These are phyloP conservation scores for Anolis sagrei DNA, from an alignment of 2,113 vertebrate species.

Conservation along the genomic window DNA sequence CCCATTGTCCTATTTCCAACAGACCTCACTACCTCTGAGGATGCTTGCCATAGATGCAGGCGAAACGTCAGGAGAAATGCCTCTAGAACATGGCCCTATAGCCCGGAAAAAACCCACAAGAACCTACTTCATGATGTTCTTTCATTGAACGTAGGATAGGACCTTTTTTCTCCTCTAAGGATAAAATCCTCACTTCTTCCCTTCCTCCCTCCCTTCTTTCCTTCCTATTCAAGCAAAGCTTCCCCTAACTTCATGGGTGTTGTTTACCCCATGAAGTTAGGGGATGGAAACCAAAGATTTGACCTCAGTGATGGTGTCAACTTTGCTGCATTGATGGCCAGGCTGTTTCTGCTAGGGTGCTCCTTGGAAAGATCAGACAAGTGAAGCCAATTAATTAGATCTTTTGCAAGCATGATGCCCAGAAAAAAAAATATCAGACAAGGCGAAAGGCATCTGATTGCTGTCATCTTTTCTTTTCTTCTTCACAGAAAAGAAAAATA, in stretches of 20 bases:
- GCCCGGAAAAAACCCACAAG: too few relatives aligned
- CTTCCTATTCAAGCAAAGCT: too few relatives aligned
- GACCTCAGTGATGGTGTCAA: background rate
- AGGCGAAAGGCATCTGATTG: background rate
- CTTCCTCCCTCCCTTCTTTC: too few relatives aligned
- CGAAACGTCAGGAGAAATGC: too few relatives aligned
- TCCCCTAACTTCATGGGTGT: background rate
- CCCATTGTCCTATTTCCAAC: too few relatives aligned
- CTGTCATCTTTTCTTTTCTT: background rate
- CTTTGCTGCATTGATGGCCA: too few relatives aligned
- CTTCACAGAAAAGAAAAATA: background rate
- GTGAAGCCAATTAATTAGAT: constrained; percentile 6
- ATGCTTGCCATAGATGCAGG: too few relatives aligned
- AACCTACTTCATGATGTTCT: background rate
- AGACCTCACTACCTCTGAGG: too few relatives aligned
- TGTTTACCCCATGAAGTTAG: background rate
- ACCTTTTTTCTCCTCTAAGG: background rate
- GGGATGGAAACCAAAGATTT: background rate
- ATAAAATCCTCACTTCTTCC: too few relatives aligned
- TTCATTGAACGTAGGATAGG: background rate
- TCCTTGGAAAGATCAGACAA: background rate
- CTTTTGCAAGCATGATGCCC: background rate
- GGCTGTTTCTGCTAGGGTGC: background rate
- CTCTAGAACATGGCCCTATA: too few relatives aligned
- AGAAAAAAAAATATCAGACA: background rate